Evolutionary conservation across 2,888 invertebrate species (phyloP), one percentile per base, ranked within the genome.

Genomic region (Platerodrilus igneus): DNA sequence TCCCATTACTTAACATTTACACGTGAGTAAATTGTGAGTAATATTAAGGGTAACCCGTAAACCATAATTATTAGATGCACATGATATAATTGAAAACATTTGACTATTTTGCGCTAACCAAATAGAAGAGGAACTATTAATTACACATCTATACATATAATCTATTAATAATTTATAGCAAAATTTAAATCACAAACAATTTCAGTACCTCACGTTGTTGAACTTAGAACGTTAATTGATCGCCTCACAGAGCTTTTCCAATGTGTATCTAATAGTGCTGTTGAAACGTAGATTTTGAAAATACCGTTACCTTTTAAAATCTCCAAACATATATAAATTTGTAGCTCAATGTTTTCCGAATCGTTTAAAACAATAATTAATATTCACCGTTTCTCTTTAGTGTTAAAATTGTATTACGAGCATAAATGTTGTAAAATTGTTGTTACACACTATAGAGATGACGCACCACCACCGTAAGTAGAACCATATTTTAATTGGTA

Each of bases 391-490:
- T 57, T 59, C 57, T 56, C 56, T 63, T 59, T 55, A 55, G 57
- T 55, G 48, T 53, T 56, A 59, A 54, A 55, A 55, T 55, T 54
- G 56, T 55, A 55, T 61, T 62, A 60, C 62, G 59, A 63, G 64
- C 66, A 64, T 60, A 60, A 60, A 61, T 61, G 60, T 66, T 59
- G 60, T 60, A 56, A 59, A 72, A 69, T 73, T 75, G 76, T 77
- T 77, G 78, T 78, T 76, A 72, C 75, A 67, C 74, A 77, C 75
- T 73, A 73, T 74, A 75, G 77, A 78, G 80, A 79, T 79, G 79
- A 79, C 76, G 79, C 78, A 76, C 74, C 74, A 79, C 78, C 78
- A 79, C 78, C 73, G 69, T 71, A 71, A 70, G 69, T 75, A 76
- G 76, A 62, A 68, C 50, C 38, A 15, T n/a, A n/a, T n/a, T n/a